Evolutionary conservation across 2,797 vertebrate genomes (phyloP), one percentile per base, ranked within the genome.

Genomic region (Margarornis squamiger): DNA sequence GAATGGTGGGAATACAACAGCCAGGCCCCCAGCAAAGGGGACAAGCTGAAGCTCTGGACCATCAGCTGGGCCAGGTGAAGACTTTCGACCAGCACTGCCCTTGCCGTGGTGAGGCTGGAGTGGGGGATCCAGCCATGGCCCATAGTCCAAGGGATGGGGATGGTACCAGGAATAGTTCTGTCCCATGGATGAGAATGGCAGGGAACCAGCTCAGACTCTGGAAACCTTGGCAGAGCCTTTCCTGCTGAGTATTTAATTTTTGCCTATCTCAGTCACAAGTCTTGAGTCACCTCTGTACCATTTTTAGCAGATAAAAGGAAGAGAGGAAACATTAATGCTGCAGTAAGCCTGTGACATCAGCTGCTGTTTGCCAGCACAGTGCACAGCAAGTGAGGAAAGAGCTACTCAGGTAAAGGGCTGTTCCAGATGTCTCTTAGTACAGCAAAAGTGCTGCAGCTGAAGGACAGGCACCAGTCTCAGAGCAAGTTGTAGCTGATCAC

Each of bases 1-100:
- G 98, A 98, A 94, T 99, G 98, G 98, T 96, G 98, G 88, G 98
- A 98, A 57, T 96, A 98, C 1, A 98, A 98, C 1, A 98, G 98
- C 22, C 97, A 98, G 3, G 87, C 97, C 7, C 98, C 1, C 97
- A 98, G 45, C 97, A 98, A 81, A 97, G 96, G 78, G 98, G 98
- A 58, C 98, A 98, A 95, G 98, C 98, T 57, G 98, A 98, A 97
- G 98, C 98, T 14, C 94, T 99, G 54, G 98, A 98, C 86, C 98
- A 98, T 71, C 97, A 99, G 2, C 97, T 99, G 20, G 95, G 97
- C 29, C 98, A 98, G 92, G 98, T 98, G 95, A 98, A 99, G 95
- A 98, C 98, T 17, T 96, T 98, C 62, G 98, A 99, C 75, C 98
- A 98, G 90, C 97, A 98, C 92, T 99, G 98, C 14, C 91, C 97